Conservation (phyloP, 2,113 vertebrate genomes). For the Rhadina sibilatrix region DNA sequence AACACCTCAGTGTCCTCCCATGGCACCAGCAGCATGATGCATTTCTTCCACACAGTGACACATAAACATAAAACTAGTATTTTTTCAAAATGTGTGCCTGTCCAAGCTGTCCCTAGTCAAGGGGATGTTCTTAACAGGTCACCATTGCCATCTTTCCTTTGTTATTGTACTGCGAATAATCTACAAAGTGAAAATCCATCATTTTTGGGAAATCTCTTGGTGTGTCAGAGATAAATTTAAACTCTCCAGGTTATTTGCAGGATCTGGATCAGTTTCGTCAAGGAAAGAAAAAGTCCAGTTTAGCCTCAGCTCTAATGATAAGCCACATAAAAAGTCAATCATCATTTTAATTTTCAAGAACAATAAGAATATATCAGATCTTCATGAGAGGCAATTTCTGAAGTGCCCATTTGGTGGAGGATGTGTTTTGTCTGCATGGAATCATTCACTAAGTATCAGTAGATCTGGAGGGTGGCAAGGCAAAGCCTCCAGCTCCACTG, state of each 20-base stretch:
- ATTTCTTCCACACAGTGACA: background rate
- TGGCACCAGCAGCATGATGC: background rate
- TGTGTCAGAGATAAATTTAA: background rate
- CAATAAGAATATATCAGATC: background rate
- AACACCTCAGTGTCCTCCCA: background rate
- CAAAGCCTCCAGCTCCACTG: background rate
- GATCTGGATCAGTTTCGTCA: background rate
- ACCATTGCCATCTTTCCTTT: background rate
- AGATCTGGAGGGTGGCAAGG: background rate
- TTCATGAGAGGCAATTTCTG: background rate
- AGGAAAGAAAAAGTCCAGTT: background rate
- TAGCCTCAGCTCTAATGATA: background rate
- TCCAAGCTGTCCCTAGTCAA: background rate
- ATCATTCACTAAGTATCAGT: background rate
- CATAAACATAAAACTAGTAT: background rate
- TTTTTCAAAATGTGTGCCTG: background rate
- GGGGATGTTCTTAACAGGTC: background rate
- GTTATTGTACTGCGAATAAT: accelerated
- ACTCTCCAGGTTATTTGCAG: background rate
- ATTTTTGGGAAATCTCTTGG: background rate
- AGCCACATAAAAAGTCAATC: background rate
- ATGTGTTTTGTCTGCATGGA: background rate
- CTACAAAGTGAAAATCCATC: background rate
- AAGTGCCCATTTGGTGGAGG: background rate
- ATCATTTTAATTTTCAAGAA: background rate